Evolutionary conservation across 2,797 vertebrate genomes (phyloP), one percentile per base, ranked within the genome.

Genomic region (Acomys russatus): DNA sequence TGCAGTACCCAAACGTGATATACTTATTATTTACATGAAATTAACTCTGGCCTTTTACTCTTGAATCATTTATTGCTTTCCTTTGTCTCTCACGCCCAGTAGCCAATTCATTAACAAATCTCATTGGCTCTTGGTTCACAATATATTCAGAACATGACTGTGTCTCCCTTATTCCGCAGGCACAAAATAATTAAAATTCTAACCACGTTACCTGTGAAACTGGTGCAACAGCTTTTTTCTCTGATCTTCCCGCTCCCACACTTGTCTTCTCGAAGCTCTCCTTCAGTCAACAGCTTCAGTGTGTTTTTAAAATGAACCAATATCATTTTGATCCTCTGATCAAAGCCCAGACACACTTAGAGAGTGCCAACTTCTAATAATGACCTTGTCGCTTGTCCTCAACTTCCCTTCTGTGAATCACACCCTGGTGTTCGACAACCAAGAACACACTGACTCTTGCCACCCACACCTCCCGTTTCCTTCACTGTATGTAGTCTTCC

Each of bases 1-100:
- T 51, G 11, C 20, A 71, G 73, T n/a, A n/a, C 17, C n/a, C 73
- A 76, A 6, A 73, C 15, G 3, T 84, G 18, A 1, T 49, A 1
- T 14, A 73, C 4, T 44, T 59, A 25, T 80, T 38, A n/a, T 68
- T 61, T 90, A 92, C 85, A 6, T 93, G 64, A 92, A 84, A 90
- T 85, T 73, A 92, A 23, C 9, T 90, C 73, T 25, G 1, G 23
- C 56, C 3, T 90, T 64, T 94, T 80, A 49, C 9, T 33, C 3
- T 22, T 44, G 9, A 84, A 22, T 82, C 12, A 92, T 66, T 63
- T 78, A 80, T 84, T 6, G 73, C 49, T 56, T 63, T 22, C 56
- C 18, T 79, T 33, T 91, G 68, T 88, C 18, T 93, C 7, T 73
- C 33, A 89, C 54, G 28, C 0, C 25, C 51, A 92, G 90, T 28